Evolutionary conservation across 2,113 vertebrate species (phyloP).

Genomic region (Centropus unirufus): DNA sequence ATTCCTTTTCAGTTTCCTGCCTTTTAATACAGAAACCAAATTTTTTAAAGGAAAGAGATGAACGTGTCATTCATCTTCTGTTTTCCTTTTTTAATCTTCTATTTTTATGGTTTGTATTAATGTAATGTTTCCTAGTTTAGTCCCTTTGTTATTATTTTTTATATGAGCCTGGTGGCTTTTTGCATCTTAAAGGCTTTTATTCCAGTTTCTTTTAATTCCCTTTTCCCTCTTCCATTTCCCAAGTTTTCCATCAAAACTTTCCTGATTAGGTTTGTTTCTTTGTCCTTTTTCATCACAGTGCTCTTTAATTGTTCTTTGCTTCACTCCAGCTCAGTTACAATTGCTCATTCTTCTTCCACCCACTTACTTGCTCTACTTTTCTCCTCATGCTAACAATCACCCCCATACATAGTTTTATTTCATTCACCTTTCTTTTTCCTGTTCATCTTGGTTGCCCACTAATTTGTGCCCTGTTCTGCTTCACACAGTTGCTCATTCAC

Average conservation of each 20-base stretch:
- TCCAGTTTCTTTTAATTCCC: background rate
- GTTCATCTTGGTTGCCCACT: background rate
- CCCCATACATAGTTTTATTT: background rate
- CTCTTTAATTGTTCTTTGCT: background rate
- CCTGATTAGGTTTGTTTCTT: background rate
- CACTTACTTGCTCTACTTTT: background rate
- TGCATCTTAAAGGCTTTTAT: background rate
- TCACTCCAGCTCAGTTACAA: background rate
- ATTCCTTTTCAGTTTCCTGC: background rate
- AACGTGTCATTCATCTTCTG: background rate
- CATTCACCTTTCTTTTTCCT: background rate
- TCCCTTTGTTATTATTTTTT: background rate
- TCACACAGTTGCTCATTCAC: background rate
- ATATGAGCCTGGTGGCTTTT: background rate
- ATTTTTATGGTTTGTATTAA: background rate
- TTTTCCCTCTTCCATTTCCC: background rate
- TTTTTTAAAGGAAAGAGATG: background rate
- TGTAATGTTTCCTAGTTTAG: background rate
- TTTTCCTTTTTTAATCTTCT: background rate
- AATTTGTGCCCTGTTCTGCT: background rate
- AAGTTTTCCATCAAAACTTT: background rate
- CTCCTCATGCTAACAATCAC: background rate
- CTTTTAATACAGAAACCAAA: background rate
- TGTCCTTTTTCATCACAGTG: background rate
- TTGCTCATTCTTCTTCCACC: slow-evolving; percentile 17